These are phyloP conservation scores for Apamea epomidion DNA, from an alignment of 2,888 invertebrate species.

Conservation along the genomic window DNA sequence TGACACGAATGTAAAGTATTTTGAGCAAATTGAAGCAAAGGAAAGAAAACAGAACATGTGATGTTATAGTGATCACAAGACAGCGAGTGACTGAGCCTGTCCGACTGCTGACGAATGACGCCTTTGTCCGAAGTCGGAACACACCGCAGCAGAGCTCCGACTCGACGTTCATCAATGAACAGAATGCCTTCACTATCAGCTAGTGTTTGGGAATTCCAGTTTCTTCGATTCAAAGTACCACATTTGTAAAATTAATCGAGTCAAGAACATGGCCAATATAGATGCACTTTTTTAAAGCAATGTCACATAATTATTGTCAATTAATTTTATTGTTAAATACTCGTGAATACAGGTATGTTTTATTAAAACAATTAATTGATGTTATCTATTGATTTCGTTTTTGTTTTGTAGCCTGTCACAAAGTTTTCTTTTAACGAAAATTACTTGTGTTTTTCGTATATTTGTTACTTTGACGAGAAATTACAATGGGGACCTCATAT, in stretches of 20 bases:
- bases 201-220: neutral
- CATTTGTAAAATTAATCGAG: neutral
- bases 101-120: neutral
- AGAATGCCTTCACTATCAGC: neutral
- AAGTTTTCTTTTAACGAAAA: neutral
- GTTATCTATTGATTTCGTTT: neutral
- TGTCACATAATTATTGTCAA: neutral
- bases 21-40: neutral
- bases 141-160: neutral
- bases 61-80: neutral
- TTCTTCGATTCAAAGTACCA: neutral
- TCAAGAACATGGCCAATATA: constrained; percentile 1
- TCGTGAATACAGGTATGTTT: neutral
- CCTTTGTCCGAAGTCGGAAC: neutral
- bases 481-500: too few relatives aligned
- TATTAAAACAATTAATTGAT: neutral
- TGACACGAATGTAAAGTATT: neutral
- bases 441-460: neutral
- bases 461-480: too few relatives aligned
- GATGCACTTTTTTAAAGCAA: constrained; percentile 9
- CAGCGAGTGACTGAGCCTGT: neutral
- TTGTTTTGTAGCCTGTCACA: neutral
- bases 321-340: neutral
- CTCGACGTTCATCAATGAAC: neutral
- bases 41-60: neutral